Percentiles rank a stretch among this genome's conserved stretches.
These are phyloP conservation scores for Riparia riparia DNA, from an alignment of 2,113 vertebrate species.

Conservation along the genomic window DNA sequence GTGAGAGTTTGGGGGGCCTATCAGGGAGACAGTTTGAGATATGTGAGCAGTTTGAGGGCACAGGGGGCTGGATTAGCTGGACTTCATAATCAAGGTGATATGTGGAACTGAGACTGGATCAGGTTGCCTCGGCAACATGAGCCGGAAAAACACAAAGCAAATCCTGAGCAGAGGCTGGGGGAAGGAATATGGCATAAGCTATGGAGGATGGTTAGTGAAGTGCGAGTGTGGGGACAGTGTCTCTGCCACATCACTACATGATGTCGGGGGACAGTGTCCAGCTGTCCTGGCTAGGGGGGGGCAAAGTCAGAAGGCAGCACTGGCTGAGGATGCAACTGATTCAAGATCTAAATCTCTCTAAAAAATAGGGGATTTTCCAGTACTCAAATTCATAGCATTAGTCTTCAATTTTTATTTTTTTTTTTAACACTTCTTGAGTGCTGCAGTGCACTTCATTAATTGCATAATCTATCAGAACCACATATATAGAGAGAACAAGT, in stretches of 20 bases:
- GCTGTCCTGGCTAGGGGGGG: neutral
- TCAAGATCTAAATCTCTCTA: neutral
- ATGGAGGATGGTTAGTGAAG: neutral
- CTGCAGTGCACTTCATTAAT: neutral
- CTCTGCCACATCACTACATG: neutral
- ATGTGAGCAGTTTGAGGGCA: neutral
- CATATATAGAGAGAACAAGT: neutral
- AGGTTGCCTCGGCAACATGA: neutral
- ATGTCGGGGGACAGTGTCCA: neutral
- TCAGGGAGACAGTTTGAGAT: neutral
- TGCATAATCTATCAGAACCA: neutral
- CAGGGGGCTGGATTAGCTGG: neutral
- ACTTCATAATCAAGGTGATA: neutral
- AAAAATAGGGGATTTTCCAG: rapidly evolving
- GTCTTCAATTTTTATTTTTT: neutral
- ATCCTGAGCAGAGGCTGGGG: neutral
- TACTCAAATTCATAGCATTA: neutral
- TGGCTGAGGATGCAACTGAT: neutral
- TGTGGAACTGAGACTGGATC: neutral
- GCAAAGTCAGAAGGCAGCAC: neutral
- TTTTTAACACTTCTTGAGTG: neutral
- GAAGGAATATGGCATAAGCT: neutral
- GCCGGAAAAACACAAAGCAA: neutral
- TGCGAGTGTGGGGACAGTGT: too few relatives aligned
- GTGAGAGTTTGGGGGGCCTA: neutral